Conservation (phyloP, 2,797 vertebrate genomes). For the Pampus argenteus region DNA sequence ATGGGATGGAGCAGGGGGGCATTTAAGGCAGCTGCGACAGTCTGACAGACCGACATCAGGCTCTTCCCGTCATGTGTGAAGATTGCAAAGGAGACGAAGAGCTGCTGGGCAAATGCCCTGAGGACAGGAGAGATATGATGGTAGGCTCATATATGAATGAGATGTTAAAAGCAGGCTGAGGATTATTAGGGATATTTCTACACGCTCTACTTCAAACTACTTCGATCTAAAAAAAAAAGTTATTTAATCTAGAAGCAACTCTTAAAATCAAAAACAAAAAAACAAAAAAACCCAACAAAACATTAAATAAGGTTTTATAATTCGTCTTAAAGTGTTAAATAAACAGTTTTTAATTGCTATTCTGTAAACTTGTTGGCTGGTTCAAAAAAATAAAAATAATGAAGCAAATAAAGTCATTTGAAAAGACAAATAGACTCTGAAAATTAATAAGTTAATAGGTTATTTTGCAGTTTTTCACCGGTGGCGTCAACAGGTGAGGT, state of each 20-base stretch:
- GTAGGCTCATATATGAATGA: slow-evolving; percentile 62
- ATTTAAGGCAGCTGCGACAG: slow-evolving; percentile 71
- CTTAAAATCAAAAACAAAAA: too few relatives aligned
- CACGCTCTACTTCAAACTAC: neutral
- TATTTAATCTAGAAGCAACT: neutral
- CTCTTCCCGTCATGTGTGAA: slow-evolving; percentile 83
- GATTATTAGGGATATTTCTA: neutral
- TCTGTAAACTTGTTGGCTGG: neutral
- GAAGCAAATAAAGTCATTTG: neutral
- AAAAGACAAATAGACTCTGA: neutral
- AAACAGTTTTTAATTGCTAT: too few relatives aligned
- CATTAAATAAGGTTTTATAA: too few relatives aligned
- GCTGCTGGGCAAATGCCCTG: slow-evolving; percentile 78
- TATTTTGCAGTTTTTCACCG: neutral
- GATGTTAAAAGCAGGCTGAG: neutral
- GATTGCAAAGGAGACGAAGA: slow-evolving; percentile 83
- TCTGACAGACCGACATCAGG: slow-evolving; percentile 38
- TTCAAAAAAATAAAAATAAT: neutral
- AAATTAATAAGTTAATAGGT: neutral
- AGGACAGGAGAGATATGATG: slow-evolving; percentile 73
- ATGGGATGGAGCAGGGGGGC: slow-evolving; percentile 70
- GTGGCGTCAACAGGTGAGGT: neutral
- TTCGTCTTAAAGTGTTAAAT: too few relatives aligned
- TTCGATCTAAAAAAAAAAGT: too few relatives aligned
- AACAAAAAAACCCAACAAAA: too few relatives aligned